These are phyloP conservation scores for Stenopsyche tienmushanensis DNA, from an alignment of 1,140 invertebrate genomes.

Conservation along the genomic window DNA sequence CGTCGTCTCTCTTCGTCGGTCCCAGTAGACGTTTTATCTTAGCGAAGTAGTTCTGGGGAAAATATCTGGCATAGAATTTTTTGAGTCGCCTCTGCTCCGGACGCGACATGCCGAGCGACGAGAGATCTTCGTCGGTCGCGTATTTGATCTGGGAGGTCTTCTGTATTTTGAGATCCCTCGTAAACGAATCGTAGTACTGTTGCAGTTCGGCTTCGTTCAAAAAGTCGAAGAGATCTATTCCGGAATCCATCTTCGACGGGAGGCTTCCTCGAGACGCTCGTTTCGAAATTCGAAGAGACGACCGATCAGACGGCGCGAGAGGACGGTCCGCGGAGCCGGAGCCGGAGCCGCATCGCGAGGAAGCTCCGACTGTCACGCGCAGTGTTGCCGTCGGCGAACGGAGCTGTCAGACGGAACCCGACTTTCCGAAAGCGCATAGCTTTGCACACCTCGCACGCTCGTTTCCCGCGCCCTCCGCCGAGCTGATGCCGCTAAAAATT, in stretches of 20 bases:
- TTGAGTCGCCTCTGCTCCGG: slow-evolving; percentile 92
- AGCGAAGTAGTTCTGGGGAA: slow-evolving; percentile 87
- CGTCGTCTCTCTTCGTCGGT: slow-evolving; percentile 64
- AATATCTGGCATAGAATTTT: slow-evolving; percentile 92
- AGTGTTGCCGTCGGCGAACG: no score
- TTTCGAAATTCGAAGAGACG: no score
- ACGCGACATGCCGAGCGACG: slow-evolving; percentile 90
- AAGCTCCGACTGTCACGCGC: no score
- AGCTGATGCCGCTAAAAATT: no score
- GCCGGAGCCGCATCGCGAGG: no score
- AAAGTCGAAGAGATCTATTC: slow-evolving; percentile 79
- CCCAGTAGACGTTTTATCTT: slow-evolving; percentile 82
- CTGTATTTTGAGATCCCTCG: slow-evolving; percentile 73
- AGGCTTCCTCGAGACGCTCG: no score
- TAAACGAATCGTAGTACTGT: slow-evolving; percentile 77
- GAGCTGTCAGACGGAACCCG: no score
- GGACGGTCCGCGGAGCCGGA: no score
- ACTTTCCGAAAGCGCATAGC: no score
- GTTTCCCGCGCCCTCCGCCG: no score
- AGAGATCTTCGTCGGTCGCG: slow-evolving; percentile 89
- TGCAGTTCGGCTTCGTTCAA: slow-evolving; percentile 87
- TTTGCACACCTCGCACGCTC: no score
- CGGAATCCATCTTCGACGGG: slow-evolving; percentile 24
- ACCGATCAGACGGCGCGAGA: no score
- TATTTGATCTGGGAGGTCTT: slow-evolving; percentile 96